Evolutionary conservation across 2,113 vertebrate genomes (phyloP).

Genomic region (Limanda limanda): DNA sequence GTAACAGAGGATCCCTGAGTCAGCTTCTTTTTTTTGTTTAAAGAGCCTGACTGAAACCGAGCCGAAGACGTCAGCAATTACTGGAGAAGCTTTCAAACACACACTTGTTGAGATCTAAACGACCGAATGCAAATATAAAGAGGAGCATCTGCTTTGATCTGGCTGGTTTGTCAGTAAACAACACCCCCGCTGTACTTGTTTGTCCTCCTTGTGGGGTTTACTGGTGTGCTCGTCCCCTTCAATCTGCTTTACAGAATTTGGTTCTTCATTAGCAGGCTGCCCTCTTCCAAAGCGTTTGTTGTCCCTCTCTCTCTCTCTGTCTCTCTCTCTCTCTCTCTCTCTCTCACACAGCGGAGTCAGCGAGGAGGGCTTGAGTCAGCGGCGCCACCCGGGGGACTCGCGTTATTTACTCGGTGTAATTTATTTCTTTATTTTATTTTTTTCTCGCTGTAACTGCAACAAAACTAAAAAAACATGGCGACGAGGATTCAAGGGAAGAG

Average conservation of each 20-base stretch:
- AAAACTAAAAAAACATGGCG: background rate
- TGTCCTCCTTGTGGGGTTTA: slow-evolving; percentile 13
- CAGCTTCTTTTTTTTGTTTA: background rate
- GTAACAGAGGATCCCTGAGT: background rate
- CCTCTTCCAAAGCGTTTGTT: slow-evolving; percentile 15
- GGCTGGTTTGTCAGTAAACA: background rate
- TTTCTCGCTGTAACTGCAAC: background rate
- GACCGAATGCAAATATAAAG: too few species aligned
- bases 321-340: background rate
- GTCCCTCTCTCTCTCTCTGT: background rate
- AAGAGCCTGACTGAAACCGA: background rate
- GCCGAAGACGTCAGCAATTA: background rate
- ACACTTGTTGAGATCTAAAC: too few species aligned
- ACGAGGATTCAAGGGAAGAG: background rate
- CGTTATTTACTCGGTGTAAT: too few species aligned
- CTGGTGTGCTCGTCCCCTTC: slow-evolving; percentile 1
- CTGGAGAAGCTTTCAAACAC: background rate
- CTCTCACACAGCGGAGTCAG: background rate
- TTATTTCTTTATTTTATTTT: too few species aligned
- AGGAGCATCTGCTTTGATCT: too few species aligned
- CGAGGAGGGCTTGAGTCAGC: slow-evolving; percentile 14
- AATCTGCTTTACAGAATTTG: background rate
- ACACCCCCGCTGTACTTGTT: background rate
- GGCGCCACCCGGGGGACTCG: background rate
- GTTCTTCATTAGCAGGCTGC: background rate